Conservation (phyloP, 1,140 invertebrate species). For the Pseudomyrmex concolor region DNA sequence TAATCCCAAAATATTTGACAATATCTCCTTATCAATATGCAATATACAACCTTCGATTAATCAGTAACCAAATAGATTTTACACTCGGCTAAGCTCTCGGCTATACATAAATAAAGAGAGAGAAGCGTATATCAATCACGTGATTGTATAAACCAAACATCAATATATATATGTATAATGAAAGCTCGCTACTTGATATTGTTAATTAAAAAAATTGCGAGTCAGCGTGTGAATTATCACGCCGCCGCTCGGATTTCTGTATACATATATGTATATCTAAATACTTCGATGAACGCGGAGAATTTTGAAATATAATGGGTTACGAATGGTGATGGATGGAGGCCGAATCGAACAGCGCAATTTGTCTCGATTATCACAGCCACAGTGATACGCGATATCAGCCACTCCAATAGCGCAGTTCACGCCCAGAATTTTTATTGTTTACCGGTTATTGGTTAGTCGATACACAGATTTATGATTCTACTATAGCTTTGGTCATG, state of each 20-base stretch:
- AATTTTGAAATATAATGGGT: conserved; percentile 47
- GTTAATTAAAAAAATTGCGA: conserved; percentile 49
- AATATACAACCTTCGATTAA: not conserved
- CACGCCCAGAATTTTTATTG: conserved; percentile 33
- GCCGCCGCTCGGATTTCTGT: no score
- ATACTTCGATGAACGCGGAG: not conserved
- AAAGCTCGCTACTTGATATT: conserved; percentile 21
- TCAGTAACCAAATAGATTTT: not conserved
- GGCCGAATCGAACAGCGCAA: conserved; percentile 48
- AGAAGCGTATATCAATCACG: not conserved
- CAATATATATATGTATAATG: not conserved
- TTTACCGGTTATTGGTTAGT: conserved; percentile 55
- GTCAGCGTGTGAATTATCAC: conserved; percentile 14
- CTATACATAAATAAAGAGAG: no score
- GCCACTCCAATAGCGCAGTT: conserved; percentile 44
- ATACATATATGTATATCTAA: not conserved
- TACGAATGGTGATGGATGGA: conserved; percentile 42
- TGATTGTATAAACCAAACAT: conserved; percentile 2
- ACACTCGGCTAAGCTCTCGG: no score
- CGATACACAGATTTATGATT: conserved; percentile 45
- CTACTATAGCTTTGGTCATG: conserved; percentile 14
- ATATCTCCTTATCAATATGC: conserved; percentile 1
- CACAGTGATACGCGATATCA: conserved; percentile 46
- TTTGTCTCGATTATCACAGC: conserved; percentile 61
- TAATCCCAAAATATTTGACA: conserved; percentile 30